These are phyloP conservation scores for Neoniphon sammara DNA, from an alignment of 2,797 vertebrate species.

Conservation along the genomic window DNA sequence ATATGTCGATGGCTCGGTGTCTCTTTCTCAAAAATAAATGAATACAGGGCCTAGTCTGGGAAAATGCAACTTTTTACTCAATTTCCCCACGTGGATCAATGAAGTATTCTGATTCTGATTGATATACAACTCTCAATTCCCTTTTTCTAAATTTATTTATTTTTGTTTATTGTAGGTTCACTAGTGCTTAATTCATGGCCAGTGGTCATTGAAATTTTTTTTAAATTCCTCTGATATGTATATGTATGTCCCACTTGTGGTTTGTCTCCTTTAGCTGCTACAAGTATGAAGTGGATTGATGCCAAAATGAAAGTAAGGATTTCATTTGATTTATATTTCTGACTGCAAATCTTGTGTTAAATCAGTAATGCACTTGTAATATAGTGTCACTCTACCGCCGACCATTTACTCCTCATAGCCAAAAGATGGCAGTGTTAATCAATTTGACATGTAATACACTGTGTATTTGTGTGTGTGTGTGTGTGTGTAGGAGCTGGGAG, in stretches of 20 bases:
- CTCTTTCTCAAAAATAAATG: no score
- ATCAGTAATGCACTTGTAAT: not conserved
- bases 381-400: not conserved
- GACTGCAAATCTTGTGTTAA: not conserved
- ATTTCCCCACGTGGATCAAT: no score
- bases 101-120: no score
- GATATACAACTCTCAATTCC: not conserved
- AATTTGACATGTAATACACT: not conserved
- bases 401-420: slow-evolving; percentile 32
- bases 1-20: no score
- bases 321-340: slow-evolving; percentile 10
- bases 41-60: not conserved
- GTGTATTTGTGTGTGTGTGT: slow-evolving; percentile 41
- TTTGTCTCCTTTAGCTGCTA: slow-evolving; percentile 88
- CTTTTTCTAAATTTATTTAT: no score
- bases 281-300: slow-evolving; percentile 99
- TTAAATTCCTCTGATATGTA: not conserved
- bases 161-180: not conserved
- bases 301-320: slow-evolving; percentile 97
- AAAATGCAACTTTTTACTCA: not conserved
- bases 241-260: slow-evolving; percentile 6
- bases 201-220: not conserved
- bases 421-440: slow-evolving; percentile 66
- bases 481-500: slow-evolving; percentile 90
- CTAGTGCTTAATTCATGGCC: not conserved